Conservation (phyloP, 2,797 vertebrate genomes). For the Diglossa cyanea region DNA sequence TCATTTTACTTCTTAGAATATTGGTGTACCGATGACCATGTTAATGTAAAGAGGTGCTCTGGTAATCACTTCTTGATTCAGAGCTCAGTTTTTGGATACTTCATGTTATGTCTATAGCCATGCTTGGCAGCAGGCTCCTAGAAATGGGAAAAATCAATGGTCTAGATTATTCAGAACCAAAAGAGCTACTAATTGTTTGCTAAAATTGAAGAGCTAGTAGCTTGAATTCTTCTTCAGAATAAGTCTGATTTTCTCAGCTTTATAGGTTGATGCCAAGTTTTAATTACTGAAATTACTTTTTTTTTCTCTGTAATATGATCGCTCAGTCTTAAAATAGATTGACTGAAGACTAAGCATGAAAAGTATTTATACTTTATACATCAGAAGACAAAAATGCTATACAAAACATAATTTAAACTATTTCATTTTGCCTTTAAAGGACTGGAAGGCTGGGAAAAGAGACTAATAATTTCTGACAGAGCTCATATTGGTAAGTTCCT, state of each 20-base stretch:
- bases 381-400: not conserved
- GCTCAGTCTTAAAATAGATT: not conserved
- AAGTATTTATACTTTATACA: not conserved
- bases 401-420: not conserved
- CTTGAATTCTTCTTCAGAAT: not conserved
- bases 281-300: not conserved
- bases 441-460: conserved; percentile 93
- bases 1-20: accelerated
- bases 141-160: not conserved
- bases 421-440: conserved; percentile 75
- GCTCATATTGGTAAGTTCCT: conserved; percentile 92
- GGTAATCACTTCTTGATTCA: not conserved
- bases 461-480: conserved; percentile 95
- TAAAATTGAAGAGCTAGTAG: not conserved
- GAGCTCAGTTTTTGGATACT: not conserved
- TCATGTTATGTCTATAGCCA: not conserved
- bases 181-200: not conserved
- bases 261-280: not conserved
- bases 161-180: not conserved
- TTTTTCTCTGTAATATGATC: not conserved
- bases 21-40: not conserved
- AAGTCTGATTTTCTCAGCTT: not conserved
- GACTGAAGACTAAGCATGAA: not conserved
- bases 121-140: not conserved
- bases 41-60: not conserved